These are phyloP conservation scores for Odobenus rosmarus DNA, from an alignment of 2,113 vertebrate genomes.

Conservation along the genomic window DNA sequence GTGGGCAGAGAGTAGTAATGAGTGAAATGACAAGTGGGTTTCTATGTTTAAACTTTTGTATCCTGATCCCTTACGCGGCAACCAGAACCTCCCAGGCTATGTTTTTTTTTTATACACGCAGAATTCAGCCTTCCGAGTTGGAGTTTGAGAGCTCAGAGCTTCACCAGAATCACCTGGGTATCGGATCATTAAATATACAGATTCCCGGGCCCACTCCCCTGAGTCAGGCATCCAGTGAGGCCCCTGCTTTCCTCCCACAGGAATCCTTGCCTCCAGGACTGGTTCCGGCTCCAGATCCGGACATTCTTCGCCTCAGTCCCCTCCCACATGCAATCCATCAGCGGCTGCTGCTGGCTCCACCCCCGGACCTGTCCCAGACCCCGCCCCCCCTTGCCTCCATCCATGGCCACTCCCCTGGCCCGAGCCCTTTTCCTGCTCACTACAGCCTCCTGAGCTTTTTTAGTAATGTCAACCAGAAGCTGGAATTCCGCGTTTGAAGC, in stretches of 20 bases:
- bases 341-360: not conserved
- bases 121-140: not conserved
- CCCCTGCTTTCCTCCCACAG: not conserved
- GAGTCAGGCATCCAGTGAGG: not conserved
- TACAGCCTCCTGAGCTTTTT: not conserved
- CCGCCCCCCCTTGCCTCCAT: not conserved
- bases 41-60: not conserved
- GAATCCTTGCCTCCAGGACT: not conserved
- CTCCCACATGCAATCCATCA: not conserved
- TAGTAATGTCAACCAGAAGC: not conserved
- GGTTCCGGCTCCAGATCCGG: not conserved
- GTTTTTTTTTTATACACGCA: not conserved
- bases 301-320: too few relatives aligned
- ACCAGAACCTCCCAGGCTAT: not conserved
- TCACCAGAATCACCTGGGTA: not conserved
- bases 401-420: rapidly evolving
- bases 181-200: not conserved
- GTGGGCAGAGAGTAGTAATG: not conserved
- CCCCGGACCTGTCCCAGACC: not conserved
- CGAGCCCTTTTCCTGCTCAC: not conserved
- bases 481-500: not conserved
- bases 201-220: not conserved
- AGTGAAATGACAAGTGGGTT: not conserved
- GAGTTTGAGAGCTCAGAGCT: not conserved
- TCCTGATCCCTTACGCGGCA: not conserved